Base-by-base conservation (phyloP, 1,140 invertebrate species). In the Rhynchophorus ferrugineus region DNA sequence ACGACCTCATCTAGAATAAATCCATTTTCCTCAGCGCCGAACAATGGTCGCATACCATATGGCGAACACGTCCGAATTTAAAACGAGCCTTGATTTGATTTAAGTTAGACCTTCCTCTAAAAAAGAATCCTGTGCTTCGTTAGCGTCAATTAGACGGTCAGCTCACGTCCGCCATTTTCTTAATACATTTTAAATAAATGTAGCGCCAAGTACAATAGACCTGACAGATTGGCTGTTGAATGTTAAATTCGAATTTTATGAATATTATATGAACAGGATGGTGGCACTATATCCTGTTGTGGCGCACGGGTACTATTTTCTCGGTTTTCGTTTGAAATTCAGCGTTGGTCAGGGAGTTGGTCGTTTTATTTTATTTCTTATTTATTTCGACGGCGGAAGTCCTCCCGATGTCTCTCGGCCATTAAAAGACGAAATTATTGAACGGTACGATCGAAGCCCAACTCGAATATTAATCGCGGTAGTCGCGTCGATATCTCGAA, bases 181-280 rank as follows among this genome's bases (percentile, higher is more conserved):
- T 52, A 52, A 52, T 52, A 52, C 50, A 52, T 52, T 52, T 52
- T 52, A 52, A 52, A 52, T 52, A 52, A 52, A 52, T 52, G 50
- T 52, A 52, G 50, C 50, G 50, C 50, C 50, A 52, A 11, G 33
- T 19, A 21, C 50, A 52, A 38, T 44, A 52, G 38, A 29, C 47
- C n/a, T 20, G 44, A 37, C 6, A n/a, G 35, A 16, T 37, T 37
- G 17, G 14, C 24, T 22, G 24, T 11, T 45, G 44, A 16, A 45
- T 45, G 29, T 34, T 16, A 45, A 45, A 35, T 18, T n/a, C n/a
- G 19, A 16, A n/a, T 45, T 19, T 43, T 43, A 43, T 43, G 41
- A 43, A 43, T 43, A 43, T 22, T 43, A 13, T 21, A 43, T 43
- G 41, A 24, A n/a, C n/a, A n/a, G n/a, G n/a, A n/a, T n/a, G n/a